A percentile compares a stretch with the other conserved stretches of the same genome.
Evolutionary conservation across 2,888 invertebrate genomes (phyloP).

Genomic region (Margaritifera margaritifera): DNA sequence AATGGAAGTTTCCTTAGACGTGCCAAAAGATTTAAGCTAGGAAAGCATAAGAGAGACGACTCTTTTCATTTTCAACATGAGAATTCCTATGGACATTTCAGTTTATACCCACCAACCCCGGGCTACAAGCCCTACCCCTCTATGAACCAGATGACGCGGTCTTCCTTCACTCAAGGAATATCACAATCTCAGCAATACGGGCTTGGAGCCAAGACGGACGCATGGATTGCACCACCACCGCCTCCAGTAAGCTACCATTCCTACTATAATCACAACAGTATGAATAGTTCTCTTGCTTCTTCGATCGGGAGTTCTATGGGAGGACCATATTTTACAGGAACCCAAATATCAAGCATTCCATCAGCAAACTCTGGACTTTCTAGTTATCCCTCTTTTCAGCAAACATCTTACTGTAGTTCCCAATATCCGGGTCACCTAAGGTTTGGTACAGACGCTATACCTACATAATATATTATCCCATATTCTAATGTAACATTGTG

Average conservation of each 20-base stretch:
- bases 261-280: conserved; percentile 40
- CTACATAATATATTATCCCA: conserved; percentile 10
- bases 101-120: conserved; percentile 51
- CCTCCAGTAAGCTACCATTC: conserved; percentile 33
- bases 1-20: conserved; percentile 71
- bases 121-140: conserved; percentile 58
- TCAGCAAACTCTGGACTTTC: conserved; percentile 30
- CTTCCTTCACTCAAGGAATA: conserved; percentile 50
- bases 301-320: conserved; percentile 29
- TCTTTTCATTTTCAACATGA: conserved; percentile 54
- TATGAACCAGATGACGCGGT: conserved; percentile 49
- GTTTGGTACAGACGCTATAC: conserved; percentile 4
- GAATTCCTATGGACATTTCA: conserved; percentile 60
- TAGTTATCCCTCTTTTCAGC: conserved; percentile 46
- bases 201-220: conserved; percentile 45
- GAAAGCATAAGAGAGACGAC: conserved; percentile 33
- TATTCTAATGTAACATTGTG: no score
- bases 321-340: conserved; percentile 40
- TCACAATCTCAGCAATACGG: conserved; percentile 55
- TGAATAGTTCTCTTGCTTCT: conserved; percentile 35
- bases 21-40: conserved; percentile 68
- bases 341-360: conserved; percentile 38
- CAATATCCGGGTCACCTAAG: conserved; percentile 43
- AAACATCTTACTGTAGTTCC: conserved; percentile 41
- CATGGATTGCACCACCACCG: conserved; percentile 41